Evolutionary conservation across 2,888 invertebrate species (phyloP).

Genomic region (Bedellia somnulentella): DNA sequence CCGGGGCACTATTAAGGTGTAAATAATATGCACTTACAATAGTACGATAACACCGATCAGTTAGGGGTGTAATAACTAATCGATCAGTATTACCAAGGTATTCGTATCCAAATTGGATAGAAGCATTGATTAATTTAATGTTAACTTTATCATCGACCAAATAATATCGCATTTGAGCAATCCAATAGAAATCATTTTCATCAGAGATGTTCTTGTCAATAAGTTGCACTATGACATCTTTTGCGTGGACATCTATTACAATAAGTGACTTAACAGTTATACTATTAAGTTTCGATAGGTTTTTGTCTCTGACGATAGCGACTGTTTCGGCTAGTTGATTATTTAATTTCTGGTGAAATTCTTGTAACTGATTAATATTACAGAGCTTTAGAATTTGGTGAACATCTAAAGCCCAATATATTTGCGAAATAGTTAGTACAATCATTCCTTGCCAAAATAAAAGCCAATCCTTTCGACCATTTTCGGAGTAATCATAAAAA

Average conservation of each 20-base stretch:
- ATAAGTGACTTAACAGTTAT: slow-evolving; percentile 82
- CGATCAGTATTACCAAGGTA: slow-evolving; percentile 81
- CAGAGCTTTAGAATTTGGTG: slow-evolving; percentile 67
- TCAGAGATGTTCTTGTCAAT: slow-evolving; percentile 64
- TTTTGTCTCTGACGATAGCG: slow-evolving; percentile 69
- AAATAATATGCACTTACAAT: slow-evolving; percentile 81
- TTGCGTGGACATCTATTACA: slow-evolving; percentile 83
- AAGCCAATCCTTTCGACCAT: slow-evolving; percentile 69
- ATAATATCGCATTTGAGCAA: slow-evolving; percentile 81
- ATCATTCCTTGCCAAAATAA: slow-evolving; percentile 82
- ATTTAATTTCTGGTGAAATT: slow-evolving; percentile 57
- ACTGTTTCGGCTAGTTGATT: slow-evolving; percentile 75
- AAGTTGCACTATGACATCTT: slow-evolving; percentile 75
- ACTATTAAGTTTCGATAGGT: slow-evolving; percentile 69
- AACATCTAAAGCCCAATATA: slow-evolving; percentile 82
- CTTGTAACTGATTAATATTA: slow-evolving; percentile 54
- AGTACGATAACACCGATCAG: slow-evolving; percentile 81
- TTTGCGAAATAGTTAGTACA: slow-evolving; percentile 75
- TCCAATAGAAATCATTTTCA: slow-evolving; percentile 82
- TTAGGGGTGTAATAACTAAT: slow-evolving; percentile 74
- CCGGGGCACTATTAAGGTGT: slow-evolving; percentile 82
- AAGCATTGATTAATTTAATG: slow-evolving; percentile 79
- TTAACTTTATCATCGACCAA: slow-evolving; percentile 69
- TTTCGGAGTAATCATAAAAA: slow-evolving; percentile 63
- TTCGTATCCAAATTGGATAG: slow-evolving; percentile 79